Evolutionary conservation across 2,113 vertebrate genomes (phyloP), one percentile per base, ranked within the genome.

Genomic region (Coptodon bakossiorum): DNA sequence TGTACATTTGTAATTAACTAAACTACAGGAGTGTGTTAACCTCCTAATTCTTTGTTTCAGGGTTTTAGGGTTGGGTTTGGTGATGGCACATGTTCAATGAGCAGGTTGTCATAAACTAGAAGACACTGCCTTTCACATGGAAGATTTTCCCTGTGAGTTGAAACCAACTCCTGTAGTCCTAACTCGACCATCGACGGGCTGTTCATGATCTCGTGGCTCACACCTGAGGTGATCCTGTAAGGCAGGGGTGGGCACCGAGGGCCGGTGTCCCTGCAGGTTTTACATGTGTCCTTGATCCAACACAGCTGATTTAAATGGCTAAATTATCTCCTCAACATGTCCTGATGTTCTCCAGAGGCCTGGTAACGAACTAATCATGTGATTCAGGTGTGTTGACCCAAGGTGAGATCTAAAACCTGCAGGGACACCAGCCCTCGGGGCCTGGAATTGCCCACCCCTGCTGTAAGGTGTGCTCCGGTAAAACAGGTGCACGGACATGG

Each of bases 121-220:
- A 5, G 3, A 36, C 7, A 6, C 2, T 24, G 19, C n/a, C 36
- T 16, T 24, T 71, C 36, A 24, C 5, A 4, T 9, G n/a, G 22
- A 43, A 3, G 36, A 71, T 43, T 43, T 71, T 0, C 0, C 7
- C 12, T 43, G 38, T 2, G 12, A 43, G n/a, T 3, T 3, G 12
- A 71, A 24, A 7, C 19, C 61, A 66, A 38, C 31, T n/a, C 19
- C 61, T 22, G 36, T 3, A 40, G 36, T 24, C 0, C 66, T 24
- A 0, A 71, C 12, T 38, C 5, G 12, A 9, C 12, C 66, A 1
- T 43, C 1, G n/a, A 43, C 16, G 66, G 7, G 12, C 22, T 9
- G 7, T 3, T 24, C n/a, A 4, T 71, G n/a, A 6, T 24, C n/a
- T 24, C 11, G 1, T 27, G n/a, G 13, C 38, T 24, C 38, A 71